A percentile compares a stretch with the other conserved stretches of the same genome.
phyloP scores from a whole-genome alignment of 23 tunicate species.

The Trididemnum miniatum region DNA sequence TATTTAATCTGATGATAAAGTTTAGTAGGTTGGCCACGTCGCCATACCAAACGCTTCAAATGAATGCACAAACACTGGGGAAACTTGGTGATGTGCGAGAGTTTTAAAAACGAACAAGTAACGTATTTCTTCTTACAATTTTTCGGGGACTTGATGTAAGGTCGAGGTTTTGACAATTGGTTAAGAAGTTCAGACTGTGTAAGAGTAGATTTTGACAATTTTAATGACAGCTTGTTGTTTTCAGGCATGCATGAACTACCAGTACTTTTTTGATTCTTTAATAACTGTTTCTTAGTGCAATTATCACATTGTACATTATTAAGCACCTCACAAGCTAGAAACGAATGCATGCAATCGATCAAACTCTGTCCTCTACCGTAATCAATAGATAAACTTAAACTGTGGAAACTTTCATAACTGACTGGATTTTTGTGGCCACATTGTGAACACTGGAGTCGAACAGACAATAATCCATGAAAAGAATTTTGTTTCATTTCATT shows the following conservation, averaged over 20 bases:
- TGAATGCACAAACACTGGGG: slow-evolving; percentile 82
- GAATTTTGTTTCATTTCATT: background rate
- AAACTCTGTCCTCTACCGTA: background rate
- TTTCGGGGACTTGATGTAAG: background rate
- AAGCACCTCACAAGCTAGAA: slow-evolving; percentile 60
- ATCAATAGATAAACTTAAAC: slow-evolving; percentile 69
- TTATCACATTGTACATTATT: slow-evolving; percentile 48
- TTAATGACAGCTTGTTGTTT: background rate
- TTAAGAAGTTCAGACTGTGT: background rate
- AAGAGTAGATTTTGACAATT: background rate
- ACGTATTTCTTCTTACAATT: background rate
- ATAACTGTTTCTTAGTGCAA: slow-evolving; percentile 27
- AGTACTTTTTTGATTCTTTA: background rate
- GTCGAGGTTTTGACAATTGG: background rate
- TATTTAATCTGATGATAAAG: slow-evolving; percentile 43
- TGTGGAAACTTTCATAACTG: slow-evolving; percentile 68
- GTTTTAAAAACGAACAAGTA: slow-evolving; percentile 25
- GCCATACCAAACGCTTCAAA: slow-evolving; percentile 76
- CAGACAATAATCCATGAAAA: slow-evolving; percentile 62
- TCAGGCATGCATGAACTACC: background rate
- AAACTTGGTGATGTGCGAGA: slow-evolving; percentile 31
- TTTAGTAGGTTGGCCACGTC: slow-evolving; percentile 66
- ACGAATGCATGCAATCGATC: slow-evolving; percentile 47
- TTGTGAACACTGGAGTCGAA: slow-evolving; percentile 39
- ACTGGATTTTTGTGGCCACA: slow-evolving; percentile 72